Evolutionary conservation across 1,140 invertebrate species (phyloP).

Genomic region (Ectropis grisescens): DNA sequence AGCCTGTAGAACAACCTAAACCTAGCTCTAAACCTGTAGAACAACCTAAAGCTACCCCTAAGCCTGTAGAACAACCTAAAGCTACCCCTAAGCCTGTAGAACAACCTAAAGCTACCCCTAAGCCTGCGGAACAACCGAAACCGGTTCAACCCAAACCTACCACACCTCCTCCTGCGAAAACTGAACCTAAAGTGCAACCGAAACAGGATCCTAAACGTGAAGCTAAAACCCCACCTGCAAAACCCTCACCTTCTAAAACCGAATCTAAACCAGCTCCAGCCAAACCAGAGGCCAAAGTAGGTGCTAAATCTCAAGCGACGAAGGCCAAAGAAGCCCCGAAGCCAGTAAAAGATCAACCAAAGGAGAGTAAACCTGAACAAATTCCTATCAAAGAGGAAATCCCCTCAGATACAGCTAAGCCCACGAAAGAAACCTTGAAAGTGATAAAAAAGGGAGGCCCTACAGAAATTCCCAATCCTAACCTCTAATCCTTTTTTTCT

Average conservation of each 20-base stretch:
- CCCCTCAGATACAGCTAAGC: constrained; percentile 66
- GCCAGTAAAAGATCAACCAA: constrained; percentile 10
- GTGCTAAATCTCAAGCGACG: constrained; percentile 4
- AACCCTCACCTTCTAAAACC: constrained; percentile 6
- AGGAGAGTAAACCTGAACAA: constrained; percentile 35
- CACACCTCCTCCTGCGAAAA: constrained; percentile 1
- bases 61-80: constrained; percentile 13
- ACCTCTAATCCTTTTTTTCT: constrained; percentile 2
- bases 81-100: constrained; percentile 8
- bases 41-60: constrained; percentile 11
- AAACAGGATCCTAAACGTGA: no score
- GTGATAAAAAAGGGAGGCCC: constrained; percentile 72
- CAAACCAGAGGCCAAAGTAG: constrained; percentile 10
- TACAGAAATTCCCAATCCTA: constrained; percentile 54
- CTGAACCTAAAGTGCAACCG: not conserved
- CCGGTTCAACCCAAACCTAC: no score
- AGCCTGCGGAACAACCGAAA: not conserved
- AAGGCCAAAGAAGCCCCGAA: constrained; percentile 9
- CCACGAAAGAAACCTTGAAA: constrained; percentile 69
- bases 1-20: not conserved
- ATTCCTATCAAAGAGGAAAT: constrained; percentile 71
- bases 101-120: constrained; percentile 2
- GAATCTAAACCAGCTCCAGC: constrained; percentile 3
- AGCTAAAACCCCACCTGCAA: constrained; percentile 2
- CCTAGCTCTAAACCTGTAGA: no score